Conservation (phyloP, 2,113 vertebrate genomes). For the Irena cyanogastra region DNA sequence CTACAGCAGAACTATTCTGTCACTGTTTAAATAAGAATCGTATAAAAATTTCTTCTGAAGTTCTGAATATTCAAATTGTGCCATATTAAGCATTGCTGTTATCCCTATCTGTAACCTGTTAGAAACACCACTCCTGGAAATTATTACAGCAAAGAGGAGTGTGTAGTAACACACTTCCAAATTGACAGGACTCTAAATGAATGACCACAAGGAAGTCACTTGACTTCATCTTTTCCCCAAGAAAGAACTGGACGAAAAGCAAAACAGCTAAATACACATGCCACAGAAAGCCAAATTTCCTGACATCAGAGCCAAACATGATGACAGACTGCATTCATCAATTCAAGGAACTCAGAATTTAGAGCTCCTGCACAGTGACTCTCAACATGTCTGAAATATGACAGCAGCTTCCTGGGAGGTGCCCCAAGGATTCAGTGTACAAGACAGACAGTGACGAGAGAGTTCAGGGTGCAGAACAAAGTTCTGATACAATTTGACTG, state of each 20-base stretch:
- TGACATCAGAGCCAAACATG: not conserved
- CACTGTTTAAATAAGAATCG: not conserved
- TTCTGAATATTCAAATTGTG: not conserved
- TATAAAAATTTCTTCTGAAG: not conserved
- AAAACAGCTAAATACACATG: not conserved
- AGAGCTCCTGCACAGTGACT: not conserved
- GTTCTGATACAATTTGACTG: not conserved
- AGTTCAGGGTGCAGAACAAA: not conserved
- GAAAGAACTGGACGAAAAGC: not conserved
- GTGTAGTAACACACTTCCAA: not conserved
- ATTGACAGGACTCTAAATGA: not conserved
- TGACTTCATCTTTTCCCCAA: not conserved
- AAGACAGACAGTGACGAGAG: not conserved
- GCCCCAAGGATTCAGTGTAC: not conserved
- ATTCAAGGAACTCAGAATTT: not conserved
- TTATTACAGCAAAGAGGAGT: not conserved
- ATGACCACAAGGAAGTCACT: not conserved
- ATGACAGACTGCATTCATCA: not conserved
- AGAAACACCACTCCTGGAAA: not conserved
- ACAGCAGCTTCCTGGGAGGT: not conserved
- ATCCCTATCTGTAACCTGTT: not conserved
- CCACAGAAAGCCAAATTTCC: not conserved
- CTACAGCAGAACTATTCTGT: not conserved
- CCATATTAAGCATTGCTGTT: not conserved
- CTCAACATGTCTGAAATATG: not conserved